These are phyloP conservation scores for Struthidea cinerea DNA, from an alignment of 2,113 vertebrate genomes.

Conservation along the genomic window DNA sequence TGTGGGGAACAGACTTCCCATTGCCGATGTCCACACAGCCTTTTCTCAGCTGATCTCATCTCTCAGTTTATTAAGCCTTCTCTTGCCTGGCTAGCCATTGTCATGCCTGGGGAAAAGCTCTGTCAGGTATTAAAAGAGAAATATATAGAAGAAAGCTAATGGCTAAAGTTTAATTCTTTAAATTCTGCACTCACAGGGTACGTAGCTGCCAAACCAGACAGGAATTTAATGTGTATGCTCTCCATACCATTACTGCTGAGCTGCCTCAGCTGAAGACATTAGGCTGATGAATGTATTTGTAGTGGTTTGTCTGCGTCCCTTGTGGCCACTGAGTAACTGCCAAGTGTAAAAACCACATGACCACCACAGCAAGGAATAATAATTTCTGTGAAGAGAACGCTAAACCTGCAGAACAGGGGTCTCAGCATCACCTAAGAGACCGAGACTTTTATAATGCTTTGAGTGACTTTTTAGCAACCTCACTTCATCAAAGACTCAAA, in stretches of 20 bases:
- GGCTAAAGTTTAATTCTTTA: background rate
- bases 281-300: background rate
- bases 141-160: background rate
- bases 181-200: background rate
- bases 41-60: background rate
- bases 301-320: background rate
- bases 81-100: background rate
- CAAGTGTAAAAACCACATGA: background rate
- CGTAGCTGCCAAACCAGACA: background rate
- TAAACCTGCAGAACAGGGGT: background rate
- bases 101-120: background rate
- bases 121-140: conserved; percentile 17
- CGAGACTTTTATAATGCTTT: background rate
- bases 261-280: background rate
- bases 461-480: background rate
- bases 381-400: background rate
- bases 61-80: conserved; percentile 1
- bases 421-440: background rate
- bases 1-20: background rate
- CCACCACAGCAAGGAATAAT: background rate
- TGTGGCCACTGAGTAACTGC: background rate
- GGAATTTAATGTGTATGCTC: background rate
- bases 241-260: background rate
- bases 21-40: background rate
- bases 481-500: background rate